phyloP scores from a whole-genome alignment of 2,888 invertebrate genomes.

The Argyra leucocephala region DNA sequence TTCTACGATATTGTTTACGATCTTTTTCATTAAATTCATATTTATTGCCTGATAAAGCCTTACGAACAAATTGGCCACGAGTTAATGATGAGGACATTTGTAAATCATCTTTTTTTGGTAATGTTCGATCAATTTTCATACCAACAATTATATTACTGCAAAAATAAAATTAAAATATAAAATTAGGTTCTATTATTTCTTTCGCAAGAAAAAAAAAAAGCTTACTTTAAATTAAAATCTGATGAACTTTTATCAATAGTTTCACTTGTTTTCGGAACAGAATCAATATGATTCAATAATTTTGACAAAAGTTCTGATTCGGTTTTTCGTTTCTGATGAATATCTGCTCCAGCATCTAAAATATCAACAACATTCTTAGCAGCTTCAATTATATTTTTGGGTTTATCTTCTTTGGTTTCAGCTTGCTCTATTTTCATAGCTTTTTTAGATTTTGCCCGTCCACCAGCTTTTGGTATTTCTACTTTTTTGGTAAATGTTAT shows the following conservation, averaged over 20 bases:
- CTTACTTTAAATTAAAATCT: not conserved
- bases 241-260: not conserved
- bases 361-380: constrained; percentile 62
- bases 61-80: constrained; percentile 32
- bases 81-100: constrained; percentile 22
- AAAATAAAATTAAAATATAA: constrained; percentile 19
- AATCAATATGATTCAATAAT: constrained; percentile 46
- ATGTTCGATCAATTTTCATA: constrained; percentile 63
- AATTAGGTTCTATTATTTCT: not conserved
- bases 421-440: constrained; percentile 27
- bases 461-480: constrained; percentile 35
- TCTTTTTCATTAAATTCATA: not conserved
- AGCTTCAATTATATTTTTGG: constrained; percentile 44
- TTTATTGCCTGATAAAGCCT: constrained; percentile 24
- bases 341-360: constrained; percentile 53
- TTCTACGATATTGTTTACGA: constrained; percentile 7
- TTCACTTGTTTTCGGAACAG: constrained; percentile 7
- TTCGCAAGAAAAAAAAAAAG: not conserved
- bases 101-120: constrained; percentile 26
- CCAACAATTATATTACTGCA: constrained; percentile 61
- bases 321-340: constrained; percentile 46
- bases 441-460: constrained; percentile 24
- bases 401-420: constrained; percentile 23
- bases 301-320: constrained; percentile 65
- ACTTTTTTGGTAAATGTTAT: constrained; percentile 23